These are phyloP conservation scores for Trinorchestia longiramus DNA, from an alignment of 1,140 invertebrate genomes.

Conservation along the genomic window DNA sequence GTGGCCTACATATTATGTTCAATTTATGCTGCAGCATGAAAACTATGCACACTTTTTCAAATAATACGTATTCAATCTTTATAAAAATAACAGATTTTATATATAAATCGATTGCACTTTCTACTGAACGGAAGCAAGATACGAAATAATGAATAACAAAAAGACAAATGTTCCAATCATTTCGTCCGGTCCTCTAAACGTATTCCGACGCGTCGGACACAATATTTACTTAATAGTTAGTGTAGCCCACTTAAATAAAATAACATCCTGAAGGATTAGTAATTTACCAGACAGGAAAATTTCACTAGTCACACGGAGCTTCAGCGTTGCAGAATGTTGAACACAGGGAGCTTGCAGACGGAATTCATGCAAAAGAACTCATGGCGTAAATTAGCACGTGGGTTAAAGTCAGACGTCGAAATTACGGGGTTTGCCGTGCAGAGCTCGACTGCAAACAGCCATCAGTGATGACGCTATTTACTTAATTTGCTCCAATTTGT, in stretches of 20 bases:
- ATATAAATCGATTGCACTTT: too few species aligned
- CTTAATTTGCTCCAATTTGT: conserved; percentile 43
- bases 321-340: not conserved
- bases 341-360: not conserved
- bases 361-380: not conserved
- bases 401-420: not conserved
- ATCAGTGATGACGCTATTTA: conserved; percentile 17
- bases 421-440: not conserved
- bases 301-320: not conserved
- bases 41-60: not conserved
- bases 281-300: not conserved
- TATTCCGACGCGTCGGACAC: not conserved
- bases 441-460: not conserved
- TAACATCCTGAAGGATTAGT: too few species aligned
- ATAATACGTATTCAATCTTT: not conserved
- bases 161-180: not conserved
- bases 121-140: not conserved
- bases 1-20: not conserved
- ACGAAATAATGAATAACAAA: not conserved
- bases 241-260: not conserved
- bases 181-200: not conserved
- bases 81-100: not conserved
- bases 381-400: not conserved
- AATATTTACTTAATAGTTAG: not conserved
- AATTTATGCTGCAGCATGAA: not conserved